A percentile compares a stretch with the other conserved stretches of the same genome.
Evolutionary conservation across 2,113 vertebrate genomes (phyloP).

Genomic region (Lipotes vexillifer): DNA sequence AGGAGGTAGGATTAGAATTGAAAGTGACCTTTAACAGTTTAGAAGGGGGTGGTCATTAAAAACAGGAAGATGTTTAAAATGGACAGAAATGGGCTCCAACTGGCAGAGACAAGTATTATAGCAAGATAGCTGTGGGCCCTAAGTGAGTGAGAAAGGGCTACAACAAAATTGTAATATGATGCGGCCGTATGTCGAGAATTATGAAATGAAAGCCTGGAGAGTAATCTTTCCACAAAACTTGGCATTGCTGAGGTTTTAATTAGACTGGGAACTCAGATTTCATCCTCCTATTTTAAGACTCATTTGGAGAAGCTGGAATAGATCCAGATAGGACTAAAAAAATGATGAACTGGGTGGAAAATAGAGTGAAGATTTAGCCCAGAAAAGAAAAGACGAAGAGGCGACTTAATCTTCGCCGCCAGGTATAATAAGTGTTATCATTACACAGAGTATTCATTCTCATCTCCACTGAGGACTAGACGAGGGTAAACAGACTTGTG

Average conservation of each 20-base stretch:
- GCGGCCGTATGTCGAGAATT: not conserved
- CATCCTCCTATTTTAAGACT: conserved; percentile 61
- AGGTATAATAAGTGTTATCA: not conserved
- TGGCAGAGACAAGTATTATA: not conserved
- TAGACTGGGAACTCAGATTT: conserved; percentile 67
- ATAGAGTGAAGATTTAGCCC: conserved; percentile 37
- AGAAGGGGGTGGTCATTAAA: not conserved
- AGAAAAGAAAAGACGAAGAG: not conserved
- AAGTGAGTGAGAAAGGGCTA: not conserved
- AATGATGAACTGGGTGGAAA: conserved; percentile 46
- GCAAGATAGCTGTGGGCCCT: not conserved
- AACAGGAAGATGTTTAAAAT: conserved; percentile 32
- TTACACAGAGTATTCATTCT: not conserved
- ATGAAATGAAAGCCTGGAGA: conserved; percentile 45
- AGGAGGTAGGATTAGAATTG: conserved; percentile 22
- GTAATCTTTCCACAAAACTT: conserved; percentile 62
- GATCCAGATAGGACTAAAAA: conserved; percentile 45
- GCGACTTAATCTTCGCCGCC: not conserved
- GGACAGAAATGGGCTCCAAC: not conserved
- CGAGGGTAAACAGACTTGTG: not conserved
- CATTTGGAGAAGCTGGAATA: conserved; percentile 61
- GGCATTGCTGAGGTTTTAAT: conserved; percentile 66
- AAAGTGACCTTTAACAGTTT: conserved; percentile 17
- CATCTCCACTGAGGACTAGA: not conserved
- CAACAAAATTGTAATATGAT: conserved; percentile 32